Conservation (phyloP, 2,888 invertebrate genomes). For the Catocala fraxini region DNA sequence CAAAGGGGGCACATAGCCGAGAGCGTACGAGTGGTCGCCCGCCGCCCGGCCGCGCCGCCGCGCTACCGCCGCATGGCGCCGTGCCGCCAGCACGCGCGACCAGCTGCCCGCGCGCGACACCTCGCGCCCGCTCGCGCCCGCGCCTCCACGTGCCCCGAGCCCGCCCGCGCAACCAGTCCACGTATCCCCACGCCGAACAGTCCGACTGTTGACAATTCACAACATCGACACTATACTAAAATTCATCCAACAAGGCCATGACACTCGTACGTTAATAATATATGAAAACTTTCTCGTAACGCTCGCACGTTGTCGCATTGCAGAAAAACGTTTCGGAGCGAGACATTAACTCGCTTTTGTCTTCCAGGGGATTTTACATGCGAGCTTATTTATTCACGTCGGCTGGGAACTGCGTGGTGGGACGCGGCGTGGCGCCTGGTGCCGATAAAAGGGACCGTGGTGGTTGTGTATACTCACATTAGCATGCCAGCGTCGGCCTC, state of each 20-base stretch:
- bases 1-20: constrained; percentile 87
- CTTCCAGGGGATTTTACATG: constrained; percentile 49
- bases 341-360: constrained; percentile 50
- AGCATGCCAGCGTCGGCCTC: constrained; percentile 85
- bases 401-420: constrained; percentile 39
- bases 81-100: constrained; percentile 62
- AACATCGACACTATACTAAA: constrained; percentile 51
- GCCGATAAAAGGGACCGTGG: constrained; percentile 45
- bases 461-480: constrained; percentile 79
- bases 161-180: constrained; percentile 70
- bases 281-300: constrained; percentile 61
- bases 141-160: constrained; percentile 54
- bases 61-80: constrained; percentile 76
- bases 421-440: constrained; percentile 43
- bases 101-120: constrained; percentile 55
- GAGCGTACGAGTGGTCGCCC: constrained; percentile 80
- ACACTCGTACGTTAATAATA: constrained; percentile 59
- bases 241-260: constrained; percentile 41
- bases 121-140: constrained; percentile 44
- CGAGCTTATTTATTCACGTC: constrained; percentile 53
- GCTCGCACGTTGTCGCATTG: constrained; percentile 78
- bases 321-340: constrained; percentile 66
- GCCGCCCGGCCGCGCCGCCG: constrained; percentile 82
- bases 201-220: constrained; percentile 83
- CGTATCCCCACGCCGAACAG: constrained; percentile 75